These are phyloP conservation scores for Anolis sagrei DNA, from an alignment of 2,113 vertebrate genomes.

Conservation along the genomic window DNA sequence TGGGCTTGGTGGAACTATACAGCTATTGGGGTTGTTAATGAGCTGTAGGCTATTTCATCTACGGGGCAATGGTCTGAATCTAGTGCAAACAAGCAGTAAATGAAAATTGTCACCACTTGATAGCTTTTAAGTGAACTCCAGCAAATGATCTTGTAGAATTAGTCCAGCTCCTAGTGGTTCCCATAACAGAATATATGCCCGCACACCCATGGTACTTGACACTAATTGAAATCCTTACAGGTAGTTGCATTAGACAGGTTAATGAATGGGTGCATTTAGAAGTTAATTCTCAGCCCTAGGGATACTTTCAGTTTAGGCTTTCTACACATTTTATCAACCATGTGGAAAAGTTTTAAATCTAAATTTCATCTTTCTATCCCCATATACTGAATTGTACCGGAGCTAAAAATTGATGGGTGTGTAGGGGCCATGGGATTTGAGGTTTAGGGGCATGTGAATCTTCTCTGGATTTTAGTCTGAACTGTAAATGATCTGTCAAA, in stretches of 20 bases:
- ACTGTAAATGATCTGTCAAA: no score
- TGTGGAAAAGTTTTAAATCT: not conserved
- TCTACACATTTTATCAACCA: not conserved
- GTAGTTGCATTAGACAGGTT: not conserved
- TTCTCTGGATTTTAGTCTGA: no score
- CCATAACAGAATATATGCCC: not conserved
- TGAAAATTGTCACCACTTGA: conserved; percentile 34
- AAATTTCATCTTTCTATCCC: not conserved
- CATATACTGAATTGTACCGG: not conserved
- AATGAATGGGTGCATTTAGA: not conserved
- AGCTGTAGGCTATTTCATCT: not conserved
- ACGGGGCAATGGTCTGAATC: conserved; percentile 18
- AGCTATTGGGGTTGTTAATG: not conserved
- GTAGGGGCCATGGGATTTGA: no score
- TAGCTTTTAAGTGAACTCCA: conserved; percentile 36
- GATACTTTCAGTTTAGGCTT: not conserved
- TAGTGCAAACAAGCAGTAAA: conserved; percentile 26
- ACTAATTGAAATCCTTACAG: conserved; percentile 26
- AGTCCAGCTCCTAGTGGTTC: conserved; percentile 10
- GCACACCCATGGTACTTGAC: not conserved
- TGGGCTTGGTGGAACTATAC: not conserved
- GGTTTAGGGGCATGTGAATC: no score
- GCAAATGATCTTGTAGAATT: conserved; percentile 30
- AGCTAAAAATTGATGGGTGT: not conserved
- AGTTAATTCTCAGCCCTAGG: conserved; percentile 4